Conservation (phyloP, 1,140 invertebrate species). For the Drosophila obscura region DNA sequence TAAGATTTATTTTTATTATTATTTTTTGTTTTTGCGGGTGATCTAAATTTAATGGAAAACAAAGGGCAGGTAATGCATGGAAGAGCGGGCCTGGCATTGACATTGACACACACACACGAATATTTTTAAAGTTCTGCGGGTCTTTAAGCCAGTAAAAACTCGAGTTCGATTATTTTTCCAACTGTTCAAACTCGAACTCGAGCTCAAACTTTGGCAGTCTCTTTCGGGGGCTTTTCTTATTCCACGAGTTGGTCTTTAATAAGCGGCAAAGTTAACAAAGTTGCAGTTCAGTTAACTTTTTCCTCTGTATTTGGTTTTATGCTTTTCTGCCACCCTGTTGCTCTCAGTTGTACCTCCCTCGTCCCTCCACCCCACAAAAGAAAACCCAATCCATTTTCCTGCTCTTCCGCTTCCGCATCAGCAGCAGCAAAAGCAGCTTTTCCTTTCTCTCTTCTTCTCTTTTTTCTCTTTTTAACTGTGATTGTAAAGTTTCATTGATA, state of each 20-base stretch:
- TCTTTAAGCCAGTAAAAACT: slow-evolving; percentile 36
- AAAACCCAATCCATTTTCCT: slow-evolving; percentile 8
- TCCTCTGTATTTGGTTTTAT: slow-evolving; percentile 33
- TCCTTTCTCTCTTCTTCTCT: neutral
- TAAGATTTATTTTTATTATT: slow-evolving; percentile 17
- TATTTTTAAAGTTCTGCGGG: neutral
- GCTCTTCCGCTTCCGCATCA: neutral
- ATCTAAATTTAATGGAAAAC: slow-evolving; percentile 44
- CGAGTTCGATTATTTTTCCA: neutral
- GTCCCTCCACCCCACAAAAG: neutral
- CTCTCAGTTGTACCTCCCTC: slow-evolving; percentile 3
- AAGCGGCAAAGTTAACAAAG: slow-evolving; percentile 71
- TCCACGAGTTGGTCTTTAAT: slow-evolving; percentile 47
- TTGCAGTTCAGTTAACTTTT: slow-evolving; percentile 53
- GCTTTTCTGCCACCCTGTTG: slow-evolving; percentile 2
- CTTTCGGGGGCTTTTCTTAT: neutral
- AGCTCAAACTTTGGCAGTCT: too few species aligned
- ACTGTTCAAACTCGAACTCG: neutral
- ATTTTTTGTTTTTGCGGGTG: neutral
- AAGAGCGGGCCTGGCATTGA: slow-evolving; percentile 26
- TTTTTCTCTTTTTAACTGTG: slow-evolving; percentile 34
- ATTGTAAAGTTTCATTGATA: slow-evolving; percentile 81
- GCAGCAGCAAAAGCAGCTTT: neutral
- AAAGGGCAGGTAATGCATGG: too few species aligned
- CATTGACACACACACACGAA: slow-evolving; percentile 17